Evolutionary conservation across 2,797 vertebrate genomes (phyloP).

Genomic region (Limnodromus scolopaceus): DNA sequence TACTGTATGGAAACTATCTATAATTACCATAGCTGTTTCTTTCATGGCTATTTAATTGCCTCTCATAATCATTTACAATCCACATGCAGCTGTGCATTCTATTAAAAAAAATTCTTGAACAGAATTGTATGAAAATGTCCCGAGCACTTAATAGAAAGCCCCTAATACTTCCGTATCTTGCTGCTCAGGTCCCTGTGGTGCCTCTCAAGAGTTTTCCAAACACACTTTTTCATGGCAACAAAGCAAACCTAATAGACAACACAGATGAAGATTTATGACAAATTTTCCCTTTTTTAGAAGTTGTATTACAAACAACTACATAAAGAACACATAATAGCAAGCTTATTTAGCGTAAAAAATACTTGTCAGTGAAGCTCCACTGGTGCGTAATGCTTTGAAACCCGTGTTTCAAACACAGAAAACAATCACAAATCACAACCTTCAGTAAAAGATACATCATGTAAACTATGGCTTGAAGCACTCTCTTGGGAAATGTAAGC

Average conservation of each 20-base stretch:
- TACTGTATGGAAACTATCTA: not conserved
- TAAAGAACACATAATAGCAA: conserved; percentile 13
- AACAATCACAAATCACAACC: conserved; percentile 31
- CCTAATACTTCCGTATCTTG: not conserved
- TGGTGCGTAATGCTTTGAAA: not conserved
- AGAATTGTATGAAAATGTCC: not conserved
- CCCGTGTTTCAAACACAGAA: not conserved
- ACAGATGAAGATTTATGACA: not conserved
- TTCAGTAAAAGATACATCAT: not conserved
- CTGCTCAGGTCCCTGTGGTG: not conserved
- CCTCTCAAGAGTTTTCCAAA: not conserved
- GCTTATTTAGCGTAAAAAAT: conserved; percentile 19
- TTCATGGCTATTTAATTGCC: conserved; percentile 3
- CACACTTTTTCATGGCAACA: not conserved
- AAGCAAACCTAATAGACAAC: not conserved
- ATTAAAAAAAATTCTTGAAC: not conserved
- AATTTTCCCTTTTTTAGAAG: not conserved
- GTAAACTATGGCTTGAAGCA: not conserved
- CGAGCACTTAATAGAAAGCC: not conserved
- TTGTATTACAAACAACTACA: not conserved
- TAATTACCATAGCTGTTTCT: not conserved
- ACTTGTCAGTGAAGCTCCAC: not conserved
- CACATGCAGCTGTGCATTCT: not conserved
- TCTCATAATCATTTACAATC: not conserved
- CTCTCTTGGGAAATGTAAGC: not conserved